These are phyloP conservation scores for Drosophila jambulina DNA, from an alignment of 1,140 invertebrate genomes.

Conservation along the genomic window DNA sequence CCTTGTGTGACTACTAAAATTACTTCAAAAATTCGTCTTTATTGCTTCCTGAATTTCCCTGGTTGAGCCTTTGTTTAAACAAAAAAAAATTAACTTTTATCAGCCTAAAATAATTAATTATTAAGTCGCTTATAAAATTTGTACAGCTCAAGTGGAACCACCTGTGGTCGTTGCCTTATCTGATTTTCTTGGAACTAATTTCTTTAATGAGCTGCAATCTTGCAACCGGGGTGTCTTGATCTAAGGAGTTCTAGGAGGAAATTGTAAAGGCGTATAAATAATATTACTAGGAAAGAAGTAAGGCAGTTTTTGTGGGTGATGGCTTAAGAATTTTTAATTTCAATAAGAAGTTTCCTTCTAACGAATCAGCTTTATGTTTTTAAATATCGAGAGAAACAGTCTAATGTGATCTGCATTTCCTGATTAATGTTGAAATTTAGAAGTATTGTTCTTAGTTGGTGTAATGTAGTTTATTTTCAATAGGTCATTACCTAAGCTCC, in stretches of 20 bases:
- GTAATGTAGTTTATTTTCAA: neutral
- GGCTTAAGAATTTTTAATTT: neutral
- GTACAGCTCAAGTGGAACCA: slow-evolving; percentile 30
- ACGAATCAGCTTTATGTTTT: too few species aligned
- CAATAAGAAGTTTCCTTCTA: too few species aligned
- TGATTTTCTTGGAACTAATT: slow-evolving; percentile 14
- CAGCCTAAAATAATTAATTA: slow-evolving; percentile 18
- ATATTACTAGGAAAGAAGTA: too few species aligned
- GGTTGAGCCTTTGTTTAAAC: neutral
- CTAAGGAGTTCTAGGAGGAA: neutral
- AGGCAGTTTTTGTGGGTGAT: neutral
- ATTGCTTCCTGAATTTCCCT: neutral
- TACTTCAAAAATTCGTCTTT: neutral
- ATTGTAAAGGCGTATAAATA: neutral
- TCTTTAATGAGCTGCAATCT: slow-evolving; percentile 5
- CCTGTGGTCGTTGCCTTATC: slow-evolving; percentile 22
- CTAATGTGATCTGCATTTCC: too few species aligned
- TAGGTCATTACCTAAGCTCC: too few species aligned
- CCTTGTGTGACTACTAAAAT: neutral
- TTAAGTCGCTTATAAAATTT: slow-evolving; percentile 1
- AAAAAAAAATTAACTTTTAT: slow-evolving; percentile 1
- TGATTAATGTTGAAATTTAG: neutral
- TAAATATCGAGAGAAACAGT: too few species aligned
- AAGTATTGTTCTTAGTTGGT: neutral
- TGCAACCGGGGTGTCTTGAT: neutral